Evolutionary conservation across 2,113 vertebrate genomes (phyloP), one percentile per base, ranked within the genome.

Genomic region (Paedocypris sp.): DNA sequence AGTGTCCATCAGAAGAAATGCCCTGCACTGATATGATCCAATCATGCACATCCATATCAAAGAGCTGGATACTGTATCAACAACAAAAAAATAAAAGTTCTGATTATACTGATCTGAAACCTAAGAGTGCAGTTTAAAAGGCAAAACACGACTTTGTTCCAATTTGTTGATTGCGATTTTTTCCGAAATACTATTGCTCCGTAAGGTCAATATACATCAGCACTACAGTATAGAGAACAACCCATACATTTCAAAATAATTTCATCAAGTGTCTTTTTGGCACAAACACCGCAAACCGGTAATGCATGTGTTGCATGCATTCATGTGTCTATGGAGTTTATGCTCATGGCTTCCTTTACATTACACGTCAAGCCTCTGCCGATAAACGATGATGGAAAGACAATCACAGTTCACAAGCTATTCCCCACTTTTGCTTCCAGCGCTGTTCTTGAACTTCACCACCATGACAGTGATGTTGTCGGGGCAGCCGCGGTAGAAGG

Each of bases 401-500:
- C 33, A 53, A 16, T 35, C 20, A 23, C 51, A 10, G 4, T 28
- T 19, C 43, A 32, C 4, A 13, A 13, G 5, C 80, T 91, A 86
- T 70, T 92, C 90, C 41, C 83, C 85, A 0, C 80, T 68, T 81
- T 89, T 96, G 80, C 80, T 86, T 80, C 83, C 86, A 66, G 87
- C 8, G 22, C 29, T 69, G 35, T 88, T 89, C 81, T 92, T 93
- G 76, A 98, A 97, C 83, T 99, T 99, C 32, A 99, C 91, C 78
- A 99, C 94, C 96, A 99, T 98, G 61, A 99, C 96, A 0, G 96
- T 99, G 75, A 99, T 99, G 39, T 99, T 99, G 77, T 99, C 96
- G 6, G 94, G 94, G 65, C 96, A 99, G n/a, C 96, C 96, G 4
- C 94, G 86, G 78, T 99, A 99, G 62, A 92, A 99, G 11, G 96